phyloP scores from a whole-genome alignment of 1,140 invertebrate genomes.

The Parapsyche elsis region DNA sequence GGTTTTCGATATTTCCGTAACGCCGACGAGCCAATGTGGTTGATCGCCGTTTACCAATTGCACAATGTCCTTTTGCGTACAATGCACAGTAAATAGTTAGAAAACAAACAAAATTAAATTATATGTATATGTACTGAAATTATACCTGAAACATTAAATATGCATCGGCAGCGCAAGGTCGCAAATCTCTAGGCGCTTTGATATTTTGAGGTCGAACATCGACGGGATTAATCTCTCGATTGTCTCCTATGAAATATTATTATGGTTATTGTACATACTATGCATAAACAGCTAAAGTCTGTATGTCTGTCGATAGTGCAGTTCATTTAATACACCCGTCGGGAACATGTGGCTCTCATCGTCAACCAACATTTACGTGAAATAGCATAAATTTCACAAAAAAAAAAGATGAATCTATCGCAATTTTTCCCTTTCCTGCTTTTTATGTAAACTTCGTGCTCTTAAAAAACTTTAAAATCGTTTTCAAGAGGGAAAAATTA shows the following conservation, averaged over 20 bases:
- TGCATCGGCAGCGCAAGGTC: slow-evolving; percentile 92
- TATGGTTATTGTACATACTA: background rate
- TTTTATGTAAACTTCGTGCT: too few species aligned
- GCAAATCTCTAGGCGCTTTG: slow-evolving; percentile 81
- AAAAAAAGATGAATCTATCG: too few species aligned
- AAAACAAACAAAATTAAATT: background rate
- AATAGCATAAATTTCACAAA: too few species aligned
- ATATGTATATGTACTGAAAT: background rate
- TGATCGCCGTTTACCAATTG: slow-evolving; percentile 96
- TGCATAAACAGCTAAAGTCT: too few species aligned
- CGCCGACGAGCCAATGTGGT: slow-evolving; percentile 92
- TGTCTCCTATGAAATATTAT: slow-evolving; percentile 47
- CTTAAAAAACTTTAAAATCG: too few species aligned
- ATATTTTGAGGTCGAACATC: slow-evolving; percentile 83
- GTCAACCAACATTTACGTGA: too few species aligned
- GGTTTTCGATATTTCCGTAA: slow-evolving; percentile 97
- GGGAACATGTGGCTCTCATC: too few species aligned
- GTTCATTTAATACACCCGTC: too few species aligned
- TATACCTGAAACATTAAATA: slow-evolving; percentile 93
- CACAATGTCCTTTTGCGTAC: slow-evolving; percentile 83
- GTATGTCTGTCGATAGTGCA: too few species aligned
- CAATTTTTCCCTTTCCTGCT: too few species aligned
- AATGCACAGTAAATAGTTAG: background rate
- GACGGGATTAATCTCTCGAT: slow-evolving; percentile 76
- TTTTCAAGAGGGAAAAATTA: too few species aligned